These are phyloP conservation scores for Riptortus pedestris DNA, from an alignment of 1,140 invertebrate genomes.

Conservation along the genomic window DNA sequence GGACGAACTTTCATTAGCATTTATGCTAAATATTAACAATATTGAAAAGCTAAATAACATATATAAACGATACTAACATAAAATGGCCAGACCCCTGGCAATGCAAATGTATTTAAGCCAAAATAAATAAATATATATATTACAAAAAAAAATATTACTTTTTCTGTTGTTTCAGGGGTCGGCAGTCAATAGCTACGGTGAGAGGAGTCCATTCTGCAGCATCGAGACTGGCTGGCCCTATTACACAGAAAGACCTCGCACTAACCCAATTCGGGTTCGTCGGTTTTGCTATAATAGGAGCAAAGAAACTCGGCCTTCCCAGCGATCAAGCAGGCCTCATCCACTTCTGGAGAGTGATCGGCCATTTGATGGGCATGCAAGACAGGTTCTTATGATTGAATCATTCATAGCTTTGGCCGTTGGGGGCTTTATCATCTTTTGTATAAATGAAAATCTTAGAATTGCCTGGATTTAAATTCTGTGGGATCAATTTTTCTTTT, in stretches of 20 bases:
- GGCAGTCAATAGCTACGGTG: conserved; percentile 53
- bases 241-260: conserved; percentile 66
- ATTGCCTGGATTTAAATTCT: not conserved
- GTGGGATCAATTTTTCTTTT: not conserved
- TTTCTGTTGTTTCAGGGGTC: conserved; percentile 29
- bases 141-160: no score
- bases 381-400: no score
- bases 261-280: conserved; percentile 80
- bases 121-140: no score
- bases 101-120: no score
- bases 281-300: conserved; percentile 57
- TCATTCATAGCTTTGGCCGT: no score
- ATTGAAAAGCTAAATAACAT: no score
- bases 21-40: not conserved
- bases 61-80: no score
- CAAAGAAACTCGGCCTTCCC: conserved; percentile 52
- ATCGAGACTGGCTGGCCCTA: conserved; percentile 38
- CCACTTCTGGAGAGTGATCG: conserved; percentile 76
- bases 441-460: not conserved
- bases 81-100: no score
- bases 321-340: conserved; percentile 48
- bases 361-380: conserved; percentile 66
- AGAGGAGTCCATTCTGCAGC: conserved; percentile 47
- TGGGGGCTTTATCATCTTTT: no score
- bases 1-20: not conserved